Conservation (phyloP, 1,140 invertebrate genomes). For the Bombus sibiricus region DNA sequence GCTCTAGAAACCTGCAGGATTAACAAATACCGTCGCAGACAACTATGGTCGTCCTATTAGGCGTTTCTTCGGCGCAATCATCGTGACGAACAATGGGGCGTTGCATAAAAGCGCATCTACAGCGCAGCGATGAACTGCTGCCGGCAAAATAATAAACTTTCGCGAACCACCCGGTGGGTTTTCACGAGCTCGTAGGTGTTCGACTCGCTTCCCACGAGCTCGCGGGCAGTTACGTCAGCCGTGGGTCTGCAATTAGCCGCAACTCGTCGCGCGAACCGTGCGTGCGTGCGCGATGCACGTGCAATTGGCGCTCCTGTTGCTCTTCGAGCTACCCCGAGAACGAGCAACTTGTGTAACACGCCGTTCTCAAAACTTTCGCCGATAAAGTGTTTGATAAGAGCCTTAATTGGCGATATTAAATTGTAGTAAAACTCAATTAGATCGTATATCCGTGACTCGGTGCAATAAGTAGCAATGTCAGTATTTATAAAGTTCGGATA, state of each 20-base stretch:
- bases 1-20: neutral
- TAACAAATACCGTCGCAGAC: neutral
- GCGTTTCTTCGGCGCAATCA: neutral
- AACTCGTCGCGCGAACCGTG: neutral
- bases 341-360: neutral
- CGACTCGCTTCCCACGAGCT: slow-evolving; percentile 31
- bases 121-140: slow-evolving; percentile 7
- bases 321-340: too few species aligned
- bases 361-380: neutral
- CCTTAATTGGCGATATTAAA: too few species aligned
- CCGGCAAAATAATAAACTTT: slow-evolving; percentile 31
- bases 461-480: too few species aligned
- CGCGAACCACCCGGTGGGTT: slow-evolving; percentile 10
- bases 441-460: too few species aligned
- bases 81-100: slow-evolving; percentile 17
- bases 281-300: neutral
- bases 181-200: slow-evolving; percentile 8
- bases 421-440: too few species aligned
- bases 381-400: neutral
- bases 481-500: too few species aligned
- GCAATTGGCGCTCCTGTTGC: neutral
- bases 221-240: slow-evolving; percentile 9
- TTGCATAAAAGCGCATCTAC: slow-evolving; percentile 19
- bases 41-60: neutral
- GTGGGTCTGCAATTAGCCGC: slow-evolving; percentile 24